Evolutionary conservation across 2,888 invertebrate genomes (phyloP), one percentile per base, ranked within the genome.

Genomic region (Ochlodes sylvanus): DNA sequence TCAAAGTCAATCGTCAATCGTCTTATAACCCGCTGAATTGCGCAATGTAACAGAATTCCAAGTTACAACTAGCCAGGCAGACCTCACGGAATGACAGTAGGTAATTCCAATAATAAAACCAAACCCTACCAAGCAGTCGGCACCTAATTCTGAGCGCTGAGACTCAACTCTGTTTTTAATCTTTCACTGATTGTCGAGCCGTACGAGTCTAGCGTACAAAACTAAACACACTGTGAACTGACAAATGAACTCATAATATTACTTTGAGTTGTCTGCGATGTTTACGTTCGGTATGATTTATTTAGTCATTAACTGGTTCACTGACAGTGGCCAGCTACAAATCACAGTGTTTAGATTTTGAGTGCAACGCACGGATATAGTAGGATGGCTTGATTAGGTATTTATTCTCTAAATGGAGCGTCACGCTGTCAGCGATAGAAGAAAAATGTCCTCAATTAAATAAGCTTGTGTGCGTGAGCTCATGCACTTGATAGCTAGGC

Each of bases 191-290:
- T 47, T 47, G 38, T 38, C 12, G 38, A 34, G 12, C n/a, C 1
- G 17, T 17, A 9, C 44, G n/a, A 47, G 44, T 17, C n/a, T 1
- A 47, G 14, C 42, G 14, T 47, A 7, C 44, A 17, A 17, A 47
- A 38, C 15, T 17, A 1, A 44, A 44, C 14, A 42, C 44, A 7
- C 44, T 15, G 44, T 44, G 44, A 44, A 47, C 44, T 47, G 44
- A 47, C 44, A 47, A 47, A 47, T 47, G 44, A 47, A 15, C 44
- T 47, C 44, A 47, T 47, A 47, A 47, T 47, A 47, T 47, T 47
- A 17, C 44, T 47, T 47, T 17, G 44, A 47, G 44, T 47, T 17
- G 44, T 47, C 44, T 17, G n/a, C 44, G 44, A 47, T 47, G 44
- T 47, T 47, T 47, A 47, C 9, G 44, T 47, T 47, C 15, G 17